Conservation (phyloP, 64 coral and sea anemone species). For the Dendronephthya gigantea region DNA sequence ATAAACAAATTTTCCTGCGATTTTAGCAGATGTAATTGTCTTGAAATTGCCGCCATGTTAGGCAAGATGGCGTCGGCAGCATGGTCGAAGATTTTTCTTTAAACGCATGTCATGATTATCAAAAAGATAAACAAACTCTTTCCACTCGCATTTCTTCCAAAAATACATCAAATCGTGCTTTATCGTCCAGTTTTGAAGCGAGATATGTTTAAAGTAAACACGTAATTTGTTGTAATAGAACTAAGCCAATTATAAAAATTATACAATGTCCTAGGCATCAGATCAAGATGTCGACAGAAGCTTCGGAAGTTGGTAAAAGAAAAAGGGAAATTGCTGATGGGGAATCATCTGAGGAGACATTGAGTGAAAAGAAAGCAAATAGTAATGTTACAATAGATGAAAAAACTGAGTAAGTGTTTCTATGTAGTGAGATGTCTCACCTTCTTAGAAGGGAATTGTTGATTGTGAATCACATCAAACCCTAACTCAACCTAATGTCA, state of each 20-base stretch:
- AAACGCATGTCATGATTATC: not conserved
- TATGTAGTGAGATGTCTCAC: no score
- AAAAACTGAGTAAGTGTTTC: not conserved
- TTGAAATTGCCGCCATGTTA: constrained; percentile 12
- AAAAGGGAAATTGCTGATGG: not conserved
- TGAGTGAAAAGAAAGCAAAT: not conserved
- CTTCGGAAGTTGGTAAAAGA: not conserved
- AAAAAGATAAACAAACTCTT: not conserved
- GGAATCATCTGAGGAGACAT: not conserved
- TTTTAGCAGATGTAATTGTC: not conserved
- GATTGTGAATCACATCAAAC: no score
- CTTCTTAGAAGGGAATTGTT: no score
- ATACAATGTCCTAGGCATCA: no score
- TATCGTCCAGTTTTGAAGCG: not conserved
- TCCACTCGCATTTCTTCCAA: not conserved
- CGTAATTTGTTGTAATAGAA: not conserved
- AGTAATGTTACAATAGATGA: not conserved
- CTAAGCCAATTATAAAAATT: no score
- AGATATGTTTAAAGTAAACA: not conserved
- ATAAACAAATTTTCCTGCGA: not conserved
- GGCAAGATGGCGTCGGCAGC: constrained; percentile 16
- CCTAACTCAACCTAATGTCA: no score
- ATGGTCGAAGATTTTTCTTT: not conserved
- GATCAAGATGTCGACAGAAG: not conserved
- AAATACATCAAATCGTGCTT: not conserved